Conservation (phyloP, 1,140 invertebrate species). For the Drosophila pseudoobscura region DNA sequence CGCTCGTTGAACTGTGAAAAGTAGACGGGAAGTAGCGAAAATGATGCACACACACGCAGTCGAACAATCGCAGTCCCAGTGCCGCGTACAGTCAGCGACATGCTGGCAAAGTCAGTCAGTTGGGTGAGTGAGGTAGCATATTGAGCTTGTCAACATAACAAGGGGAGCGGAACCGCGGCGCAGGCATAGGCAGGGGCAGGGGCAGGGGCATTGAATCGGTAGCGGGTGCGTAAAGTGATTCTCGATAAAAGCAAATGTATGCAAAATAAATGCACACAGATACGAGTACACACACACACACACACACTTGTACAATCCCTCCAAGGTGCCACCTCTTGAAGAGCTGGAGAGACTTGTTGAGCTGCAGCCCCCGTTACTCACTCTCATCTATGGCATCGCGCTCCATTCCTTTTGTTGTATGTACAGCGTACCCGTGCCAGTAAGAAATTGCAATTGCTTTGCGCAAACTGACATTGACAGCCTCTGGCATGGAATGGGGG, state of each 20-base stretch:
- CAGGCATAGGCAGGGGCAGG: slow-evolving; percentile 9
- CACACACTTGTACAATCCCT: slow-evolving; percentile 3
- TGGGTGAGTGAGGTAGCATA: slow-evolving; percentile 35
- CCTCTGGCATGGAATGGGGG: slow-evolving; percentile 13
- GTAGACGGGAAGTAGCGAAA: slow-evolving; percentile 69
- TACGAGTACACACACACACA: neutral
- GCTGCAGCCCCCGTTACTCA: slow-evolving; percentile 35
- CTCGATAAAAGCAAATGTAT: slow-evolving; percentile 63
- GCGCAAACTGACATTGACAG: slow-evolving; percentile 71
- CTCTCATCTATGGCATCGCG: slow-evolving; percentile 7
- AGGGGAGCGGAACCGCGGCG: slow-evolving; percentile 47
- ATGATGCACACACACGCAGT: slow-evolving; percentile 41
- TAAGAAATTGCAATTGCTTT: slow-evolving; percentile 72
- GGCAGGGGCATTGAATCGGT: slow-evolving; percentile 41
- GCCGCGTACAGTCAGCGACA: slow-evolving; percentile 29
- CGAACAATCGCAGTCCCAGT: slow-evolving; percentile 14
- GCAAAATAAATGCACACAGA: slow-evolving; percentile 62
- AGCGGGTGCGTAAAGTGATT: slow-evolving; percentile 62
- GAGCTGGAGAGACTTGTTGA: slow-evolving; percentile 61
- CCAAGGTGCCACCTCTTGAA: neutral
- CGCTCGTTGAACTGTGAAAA: slow-evolving; percentile 67
- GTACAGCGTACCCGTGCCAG: slow-evolving; percentile 1
- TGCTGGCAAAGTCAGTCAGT: slow-evolving; percentile 55
- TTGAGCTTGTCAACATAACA: slow-evolving; percentile 72
- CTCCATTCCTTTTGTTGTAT: slow-evolving; percentile 40